Evolutionary conservation across 2,888 invertebrate species (phyloP).

Genomic region (Ophion obscuratus): DNA sequence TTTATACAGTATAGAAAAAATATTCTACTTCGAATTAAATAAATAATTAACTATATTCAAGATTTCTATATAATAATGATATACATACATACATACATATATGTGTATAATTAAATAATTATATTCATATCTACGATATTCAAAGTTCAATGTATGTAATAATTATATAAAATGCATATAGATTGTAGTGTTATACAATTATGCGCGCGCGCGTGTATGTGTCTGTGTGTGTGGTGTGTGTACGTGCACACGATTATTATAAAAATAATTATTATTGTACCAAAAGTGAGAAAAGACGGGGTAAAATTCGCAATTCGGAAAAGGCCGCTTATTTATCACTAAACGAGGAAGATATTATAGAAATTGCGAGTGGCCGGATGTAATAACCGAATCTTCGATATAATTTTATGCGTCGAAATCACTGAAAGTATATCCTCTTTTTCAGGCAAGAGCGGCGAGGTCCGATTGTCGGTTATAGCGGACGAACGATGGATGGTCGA

Average conservation of each 20-base stretch:
- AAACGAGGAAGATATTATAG: too few species aligned
- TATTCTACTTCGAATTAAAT: not conserved
- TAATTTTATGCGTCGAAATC: not conserved
- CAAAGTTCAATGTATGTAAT: not conserved
- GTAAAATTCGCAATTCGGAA: not conserved
- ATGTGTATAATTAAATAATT: not conserved
- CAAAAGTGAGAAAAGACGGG: not conserved
- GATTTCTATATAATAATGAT: too few species aligned
- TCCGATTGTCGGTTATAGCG: slow-evolving; percentile 57
- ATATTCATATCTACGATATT: not conserved
- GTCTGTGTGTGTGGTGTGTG: too few species aligned
- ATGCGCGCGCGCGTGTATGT: not conserved
- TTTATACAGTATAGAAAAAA: not conserved
- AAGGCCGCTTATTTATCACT: too few species aligned
- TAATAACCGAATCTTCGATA: not conserved
- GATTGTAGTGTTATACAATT: not conserved
- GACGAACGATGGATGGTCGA: slow-evolving; percentile 75
- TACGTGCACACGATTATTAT: not conserved
- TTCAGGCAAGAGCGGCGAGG: slow-evolving; percentile 75
- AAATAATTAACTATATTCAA: not conserved
- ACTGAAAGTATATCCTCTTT: not conserved
- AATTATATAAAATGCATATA: not conserved
- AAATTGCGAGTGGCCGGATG: too few species aligned
- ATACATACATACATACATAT: not conserved
- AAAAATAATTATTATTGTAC: not conserved